phyloP scores from a whole-genome alignment of 2,888 invertebrate genomes.

The Andrena chrysosceles region DNA sequence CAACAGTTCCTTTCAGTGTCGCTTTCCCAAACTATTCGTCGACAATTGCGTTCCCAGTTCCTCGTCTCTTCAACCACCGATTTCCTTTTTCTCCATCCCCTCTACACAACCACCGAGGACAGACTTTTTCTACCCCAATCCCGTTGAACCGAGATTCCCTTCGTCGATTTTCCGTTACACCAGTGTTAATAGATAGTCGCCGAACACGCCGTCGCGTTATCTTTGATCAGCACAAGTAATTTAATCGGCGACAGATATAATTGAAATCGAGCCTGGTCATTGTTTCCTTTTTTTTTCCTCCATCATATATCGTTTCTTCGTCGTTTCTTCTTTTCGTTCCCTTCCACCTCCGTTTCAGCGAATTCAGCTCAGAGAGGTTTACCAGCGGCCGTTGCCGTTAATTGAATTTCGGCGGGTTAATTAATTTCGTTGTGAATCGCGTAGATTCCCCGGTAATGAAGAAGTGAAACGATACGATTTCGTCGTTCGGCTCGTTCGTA shows the following conservation, averaged over 20 bases:
- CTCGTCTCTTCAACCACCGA: constrained; percentile 34
- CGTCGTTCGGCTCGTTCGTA: neutral
- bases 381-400: constrained; percentile 32
- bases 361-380: constrained; percentile 21
- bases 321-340: constrained; percentile 23
- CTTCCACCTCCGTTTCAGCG: constrained; percentile 19
- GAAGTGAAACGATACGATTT: constrained; percentile 4
- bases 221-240: constrained; percentile 39
- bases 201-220: constrained; percentile 43
- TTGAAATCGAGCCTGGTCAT: constrained; percentile 43
- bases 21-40: constrained; percentile 21
- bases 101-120: too few relatives aligned
- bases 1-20: neutral
- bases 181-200: constrained; percentile 54
- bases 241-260: constrained; percentile 55
- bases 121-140: neutral
- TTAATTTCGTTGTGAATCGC: constrained; percentile 31
- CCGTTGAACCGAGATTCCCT: neutral
- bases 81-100: constrained; percentile 32
- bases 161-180: constrained; percentile 41
- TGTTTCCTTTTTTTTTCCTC: neutral
- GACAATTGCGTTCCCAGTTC: constrained; percentile 66
- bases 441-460: constrained; percentile 18
- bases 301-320: neutral
- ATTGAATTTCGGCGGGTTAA: constrained; percentile 49